These are phyloP conservation scores for Camponotus floridanus DNA, from an alignment of 1,140 invertebrate species.

Conservation along the genomic window DNA sequence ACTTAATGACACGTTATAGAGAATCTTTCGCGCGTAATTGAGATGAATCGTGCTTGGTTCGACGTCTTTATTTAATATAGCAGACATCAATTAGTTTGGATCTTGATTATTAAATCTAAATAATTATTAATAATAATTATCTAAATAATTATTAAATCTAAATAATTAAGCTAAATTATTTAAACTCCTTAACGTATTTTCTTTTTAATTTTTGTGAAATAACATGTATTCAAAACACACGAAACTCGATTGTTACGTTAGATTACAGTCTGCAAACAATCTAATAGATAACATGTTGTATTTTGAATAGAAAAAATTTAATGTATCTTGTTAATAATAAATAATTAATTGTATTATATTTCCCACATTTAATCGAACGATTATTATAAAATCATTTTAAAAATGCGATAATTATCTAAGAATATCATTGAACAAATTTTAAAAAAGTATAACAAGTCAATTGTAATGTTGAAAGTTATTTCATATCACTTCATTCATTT, in stretches of 20 bases:
- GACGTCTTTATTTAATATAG: slow-evolving; percentile 21
- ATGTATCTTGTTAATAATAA: not conserved
- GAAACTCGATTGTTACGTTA: not conserved
- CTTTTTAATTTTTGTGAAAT: not conserved
- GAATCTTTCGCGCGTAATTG: slow-evolving; percentile 34
- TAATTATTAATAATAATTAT: too few species aligned
- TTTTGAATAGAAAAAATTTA: not conserved
- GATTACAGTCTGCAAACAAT: not conserved
- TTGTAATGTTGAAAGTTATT: not conserved
- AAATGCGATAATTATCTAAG: not conserved
- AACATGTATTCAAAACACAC: not conserved
- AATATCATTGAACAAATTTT: not conserved
- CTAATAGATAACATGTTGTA: not conserved
- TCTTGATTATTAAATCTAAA: not conserved
- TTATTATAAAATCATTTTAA: not conserved
- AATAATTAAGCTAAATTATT: not conserved
- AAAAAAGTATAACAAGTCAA: not conserved
- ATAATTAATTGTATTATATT: not conserved
- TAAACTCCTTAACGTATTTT: not conserved
- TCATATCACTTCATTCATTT: not conserved
- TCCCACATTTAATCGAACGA: not conserved
- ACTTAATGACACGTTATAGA: slow-evolving; percentile 22
- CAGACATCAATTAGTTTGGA: slow-evolving; percentile 19
- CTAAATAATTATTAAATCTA: too few species aligned
- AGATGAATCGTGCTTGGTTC: slow-evolving; percentile 20